Evolutionary conservation across 2,113 vertebrate genomes (phyloP).

Genomic region (Python bivittatus): DNA sequence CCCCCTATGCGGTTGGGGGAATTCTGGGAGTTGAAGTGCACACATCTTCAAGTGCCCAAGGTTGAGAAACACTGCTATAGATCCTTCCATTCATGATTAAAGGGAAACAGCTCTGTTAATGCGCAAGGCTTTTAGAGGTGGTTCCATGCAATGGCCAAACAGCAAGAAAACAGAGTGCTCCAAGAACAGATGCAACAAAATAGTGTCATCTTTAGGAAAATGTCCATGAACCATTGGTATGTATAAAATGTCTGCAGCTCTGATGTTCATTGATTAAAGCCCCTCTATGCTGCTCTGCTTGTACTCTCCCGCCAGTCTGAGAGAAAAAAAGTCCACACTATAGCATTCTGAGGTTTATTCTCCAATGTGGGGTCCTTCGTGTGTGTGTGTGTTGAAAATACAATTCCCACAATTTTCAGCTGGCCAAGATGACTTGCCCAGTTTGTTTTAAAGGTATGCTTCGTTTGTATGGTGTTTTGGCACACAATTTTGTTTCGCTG

Average conservation of each 20-base stretch:
- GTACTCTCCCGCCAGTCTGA: background rate
- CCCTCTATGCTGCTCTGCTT: background rate
- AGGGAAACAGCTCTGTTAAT: background rate
- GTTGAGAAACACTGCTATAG: background rate
- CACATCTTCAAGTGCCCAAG: too few species aligned
- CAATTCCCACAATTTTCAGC: background rate
- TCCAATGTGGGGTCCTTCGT: background rate
- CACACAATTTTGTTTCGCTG: too few species aligned
- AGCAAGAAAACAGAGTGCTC: too few species aligned
- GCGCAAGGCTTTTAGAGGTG: background rate
- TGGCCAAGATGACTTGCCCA: background rate
- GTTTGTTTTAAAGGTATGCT: background rate
- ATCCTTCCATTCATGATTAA: background rate
- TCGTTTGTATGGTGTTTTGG: background rate
- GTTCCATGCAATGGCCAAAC: background rate
- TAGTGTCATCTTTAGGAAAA: background rate
- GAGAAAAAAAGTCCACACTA: background rate
- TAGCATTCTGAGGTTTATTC: background rate
- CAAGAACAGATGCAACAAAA: background rate
- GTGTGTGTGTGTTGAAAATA: background rate
- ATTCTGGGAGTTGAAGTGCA: too few species aligned
- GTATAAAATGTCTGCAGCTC: background rate
- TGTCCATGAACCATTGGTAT: background rate
- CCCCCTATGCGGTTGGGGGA: too few species aligned
- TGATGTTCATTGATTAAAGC: background rate